A percentile compares a stretch with the other conserved stretches of the same genome.
These are phyloP conservation scores for Saccostrea cuccullata DNA, from an alignment of 1,140 invertebrate genomes.

Conservation along the genomic window DNA sequence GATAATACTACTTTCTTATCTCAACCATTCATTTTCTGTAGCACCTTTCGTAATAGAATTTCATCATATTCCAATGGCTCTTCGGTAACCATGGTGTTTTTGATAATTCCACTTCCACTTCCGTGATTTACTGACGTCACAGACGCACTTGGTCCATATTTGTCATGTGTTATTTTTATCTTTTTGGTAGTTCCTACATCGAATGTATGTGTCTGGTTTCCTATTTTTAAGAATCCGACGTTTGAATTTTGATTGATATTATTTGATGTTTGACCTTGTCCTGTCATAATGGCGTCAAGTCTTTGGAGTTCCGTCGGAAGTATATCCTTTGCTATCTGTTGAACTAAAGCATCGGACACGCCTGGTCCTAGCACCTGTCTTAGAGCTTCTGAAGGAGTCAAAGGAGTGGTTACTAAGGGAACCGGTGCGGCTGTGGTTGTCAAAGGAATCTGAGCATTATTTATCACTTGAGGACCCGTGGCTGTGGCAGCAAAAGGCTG, in stretches of 20 bases:
- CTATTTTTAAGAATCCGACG: background rate
- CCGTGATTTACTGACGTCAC: background rate
- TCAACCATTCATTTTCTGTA: constrained; percentile 19
- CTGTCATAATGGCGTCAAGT: background rate
- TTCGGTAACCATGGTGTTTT: background rate
- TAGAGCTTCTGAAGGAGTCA: background rate
- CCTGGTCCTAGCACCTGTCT: background rate
- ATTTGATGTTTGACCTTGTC: background rate
- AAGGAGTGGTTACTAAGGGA: background rate
- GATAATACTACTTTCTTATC: background rate
- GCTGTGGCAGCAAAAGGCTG: background rate
- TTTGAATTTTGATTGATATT: background rate
- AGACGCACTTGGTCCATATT: background rate
- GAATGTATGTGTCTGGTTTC: background rate
- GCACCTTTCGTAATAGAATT: background rate
- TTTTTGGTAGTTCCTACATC: background rate
- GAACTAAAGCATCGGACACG: background rate
- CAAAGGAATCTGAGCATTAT: background rate
- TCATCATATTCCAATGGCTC: constrained; percentile 3
- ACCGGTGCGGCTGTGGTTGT: background rate
- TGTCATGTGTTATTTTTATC: background rate
- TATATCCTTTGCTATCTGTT: background rate
- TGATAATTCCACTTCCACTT: background rate
- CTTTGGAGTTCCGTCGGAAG: constrained; percentile 18
- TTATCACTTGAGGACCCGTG: background rate